phyloP scores from a whole-genome alignment of 2,113 vertebrate species.

The Suricata suricatta region DNA sequence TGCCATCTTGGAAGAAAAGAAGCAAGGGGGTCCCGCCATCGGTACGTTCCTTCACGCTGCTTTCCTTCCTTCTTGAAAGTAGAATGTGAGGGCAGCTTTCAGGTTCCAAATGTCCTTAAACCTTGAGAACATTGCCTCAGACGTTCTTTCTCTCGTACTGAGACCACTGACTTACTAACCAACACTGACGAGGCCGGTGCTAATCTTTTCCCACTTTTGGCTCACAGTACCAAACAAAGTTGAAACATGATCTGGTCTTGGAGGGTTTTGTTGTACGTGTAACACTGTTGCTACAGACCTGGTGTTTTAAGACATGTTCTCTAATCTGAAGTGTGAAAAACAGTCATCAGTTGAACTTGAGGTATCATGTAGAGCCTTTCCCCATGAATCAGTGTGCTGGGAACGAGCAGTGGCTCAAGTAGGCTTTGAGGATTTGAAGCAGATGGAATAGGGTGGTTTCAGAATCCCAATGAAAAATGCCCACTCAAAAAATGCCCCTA shows the following conservation, averaged over 20 bases:
- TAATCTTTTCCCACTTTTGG: rapidly evolving
- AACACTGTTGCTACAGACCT: neutral
- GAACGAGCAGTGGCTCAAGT: neutral
- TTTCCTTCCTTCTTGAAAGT: neutral
- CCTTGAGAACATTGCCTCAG: neutral
- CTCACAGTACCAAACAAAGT: rapidly evolving
- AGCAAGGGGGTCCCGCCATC: constrained; percentile 96
- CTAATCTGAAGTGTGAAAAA: neutral
- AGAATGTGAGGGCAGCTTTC: neutral
- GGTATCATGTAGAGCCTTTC: neutral
- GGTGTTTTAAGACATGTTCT: neutral
- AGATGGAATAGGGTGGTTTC: neutral
- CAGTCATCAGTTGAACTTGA: neutral
- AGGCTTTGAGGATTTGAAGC: neutral
- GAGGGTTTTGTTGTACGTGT: neutral
- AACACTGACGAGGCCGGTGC: rapidly evolving
- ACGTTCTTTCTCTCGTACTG: neutral
- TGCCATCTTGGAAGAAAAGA: constrained; percentile 97
- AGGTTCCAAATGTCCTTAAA: neutral
- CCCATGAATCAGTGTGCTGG: neutral
- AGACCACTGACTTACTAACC: neutral
- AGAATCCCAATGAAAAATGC: neutral
- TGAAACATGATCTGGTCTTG: neutral
- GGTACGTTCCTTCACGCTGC: constrained; percentile 85
- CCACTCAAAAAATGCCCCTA: neutral